These are phyloP conservation scores for Oxyteleia sp. DNA, from an alignment of 2,888 invertebrate species.

Conservation along the genomic window DNA sequence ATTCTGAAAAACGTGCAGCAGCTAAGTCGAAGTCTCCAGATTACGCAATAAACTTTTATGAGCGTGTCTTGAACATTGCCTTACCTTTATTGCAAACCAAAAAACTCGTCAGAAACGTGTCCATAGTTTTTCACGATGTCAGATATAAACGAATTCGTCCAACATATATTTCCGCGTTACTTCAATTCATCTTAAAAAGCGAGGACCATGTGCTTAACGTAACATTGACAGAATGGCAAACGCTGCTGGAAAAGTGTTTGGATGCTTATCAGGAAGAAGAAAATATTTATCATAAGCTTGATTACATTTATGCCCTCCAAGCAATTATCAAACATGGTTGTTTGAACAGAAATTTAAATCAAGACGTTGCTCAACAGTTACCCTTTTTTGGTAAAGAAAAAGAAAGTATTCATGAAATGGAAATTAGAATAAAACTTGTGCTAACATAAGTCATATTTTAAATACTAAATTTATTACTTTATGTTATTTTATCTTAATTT, in stretches of 20 bases:
- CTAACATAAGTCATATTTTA: no score
- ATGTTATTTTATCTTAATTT: no score
- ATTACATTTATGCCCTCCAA: conserved; percentile 88
- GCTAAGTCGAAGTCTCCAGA: conserved; percentile 37
- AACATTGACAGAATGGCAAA: conserved; percentile 88
- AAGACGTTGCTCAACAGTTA: conserved; percentile 78
- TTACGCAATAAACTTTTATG: conserved; percentile 43
- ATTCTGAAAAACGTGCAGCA: conserved; percentile 25
- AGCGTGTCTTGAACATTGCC: conserved; percentile 19
- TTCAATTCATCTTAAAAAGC: conserved; percentile 40
- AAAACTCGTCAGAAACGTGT: conserved; percentile 29
- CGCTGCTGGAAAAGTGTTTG: conserved; percentile 82
- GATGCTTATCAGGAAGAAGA: conserved; percentile 79
- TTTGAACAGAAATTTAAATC: conserved; percentile 79
- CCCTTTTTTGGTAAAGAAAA: conserved; percentile 79
- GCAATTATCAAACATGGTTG: conserved; percentile 88
- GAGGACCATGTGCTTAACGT: conserved; percentile 43
- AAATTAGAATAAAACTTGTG: not conserved
- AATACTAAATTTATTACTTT: no score
- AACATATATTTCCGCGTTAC: conserved; percentile 18
- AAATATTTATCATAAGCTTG: conserved; percentile 86
- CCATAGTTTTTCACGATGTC: conserved; percentile 19
- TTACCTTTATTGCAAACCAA: conserved; percentile 26
- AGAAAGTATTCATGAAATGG: not conserved
- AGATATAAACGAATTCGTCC: conserved; percentile 44